A percentile compares a stretch with the other conserved stretches of the same genome.
phyloP scores from a whole-genome alignment of 2,113 vertebrate species.

The Hippocampus comes region DNA sequence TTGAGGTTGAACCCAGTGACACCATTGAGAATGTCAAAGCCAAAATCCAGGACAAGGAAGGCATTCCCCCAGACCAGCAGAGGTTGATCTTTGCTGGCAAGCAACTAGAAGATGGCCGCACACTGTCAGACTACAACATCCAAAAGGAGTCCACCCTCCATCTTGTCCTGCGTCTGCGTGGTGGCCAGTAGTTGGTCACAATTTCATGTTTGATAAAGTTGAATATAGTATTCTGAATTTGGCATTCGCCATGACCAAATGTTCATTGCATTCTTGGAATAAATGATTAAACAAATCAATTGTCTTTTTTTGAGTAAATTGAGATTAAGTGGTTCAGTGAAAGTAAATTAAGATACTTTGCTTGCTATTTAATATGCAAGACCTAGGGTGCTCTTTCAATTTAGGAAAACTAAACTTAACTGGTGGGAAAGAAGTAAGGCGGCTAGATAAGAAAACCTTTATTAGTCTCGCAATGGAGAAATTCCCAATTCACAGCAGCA shows the following conservation, averaged over 20 bases:
- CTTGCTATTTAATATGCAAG: too few relatives aligned
- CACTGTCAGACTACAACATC: constrained; percentile 52
- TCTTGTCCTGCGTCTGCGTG: constrained; percentile 51
- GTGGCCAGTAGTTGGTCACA: constrained; percentile 4
- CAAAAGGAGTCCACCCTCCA: constrained; percentile 53
- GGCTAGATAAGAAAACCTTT: too few relatives aligned
- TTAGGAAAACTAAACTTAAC: too few relatives aligned
- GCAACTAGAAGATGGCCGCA: constrained; percentile 49
- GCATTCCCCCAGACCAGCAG: constrained; percentile 55
- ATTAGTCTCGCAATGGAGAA: too few relatives aligned
- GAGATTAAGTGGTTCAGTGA: too few relatives aligned
- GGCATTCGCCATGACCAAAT: background rate
- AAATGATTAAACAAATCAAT: background rate
- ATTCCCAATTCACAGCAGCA: too few relatives aligned
- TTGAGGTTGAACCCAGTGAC: constrained; percentile 38
- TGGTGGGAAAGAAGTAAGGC: too few relatives aligned
- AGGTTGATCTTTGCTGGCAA: constrained; percentile 55
- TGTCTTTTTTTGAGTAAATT: background rate
- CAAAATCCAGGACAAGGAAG: constrained; percentile 55
- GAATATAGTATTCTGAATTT: background rate
- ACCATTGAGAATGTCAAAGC: constrained; percentile 49
- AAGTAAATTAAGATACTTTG: too few relatives aligned
- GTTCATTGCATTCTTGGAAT: background rate
- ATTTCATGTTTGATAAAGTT: background rate
- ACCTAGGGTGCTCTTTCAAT: too few relatives aligned